Conservation (phyloP, 2,888 invertebrate genomes). For the Poecilobothrus nobilitatus region DNA sequence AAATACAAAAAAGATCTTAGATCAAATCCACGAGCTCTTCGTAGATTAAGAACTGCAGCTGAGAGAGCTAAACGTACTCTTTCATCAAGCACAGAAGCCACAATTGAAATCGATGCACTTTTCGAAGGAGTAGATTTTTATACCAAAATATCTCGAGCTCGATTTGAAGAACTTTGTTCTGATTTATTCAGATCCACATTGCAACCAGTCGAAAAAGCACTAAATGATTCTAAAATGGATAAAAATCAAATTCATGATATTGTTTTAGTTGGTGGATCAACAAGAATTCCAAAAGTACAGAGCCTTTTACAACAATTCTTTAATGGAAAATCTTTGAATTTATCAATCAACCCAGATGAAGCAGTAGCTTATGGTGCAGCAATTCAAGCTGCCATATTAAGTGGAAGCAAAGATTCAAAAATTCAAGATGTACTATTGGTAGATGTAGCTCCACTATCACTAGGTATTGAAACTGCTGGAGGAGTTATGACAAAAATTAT, state of each 20-base stretch:
- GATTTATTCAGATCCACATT: constrained; percentile 61
- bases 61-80: constrained; percentile 66
- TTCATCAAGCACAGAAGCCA: constrained; percentile 63
- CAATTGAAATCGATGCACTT: constrained; percentile 62
- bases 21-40: constrained; percentile 51
- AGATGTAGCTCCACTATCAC: constrained; percentile 56
- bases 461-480: constrained; percentile 66
- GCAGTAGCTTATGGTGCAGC: not conserved
- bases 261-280: constrained; percentile 69
- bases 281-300: constrained; percentile 66
- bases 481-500: constrained; percentile 66
- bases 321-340: not conserved
- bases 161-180: constrained; percentile 63
- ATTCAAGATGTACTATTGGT: constrained; percentile 62
- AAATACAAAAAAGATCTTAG: constrained; percentile 59
- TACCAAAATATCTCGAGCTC: constrained; percentile 58
- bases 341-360: not conserved
- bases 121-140: constrained; percentile 62
- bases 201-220: constrained; percentile 64
- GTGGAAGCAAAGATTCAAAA: constrained; percentile 55
- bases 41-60: constrained; percentile 61
- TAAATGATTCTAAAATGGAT: constrained; percentile 65
- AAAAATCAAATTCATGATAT: constrained; percentile 64
- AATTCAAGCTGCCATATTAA: constrained; percentile 58
- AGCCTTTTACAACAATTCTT: constrained; percentile 57